phyloP scores from a whole-genome alignment of 2,113 vertebrate species.

The Platichthys stellatus region DNA sequence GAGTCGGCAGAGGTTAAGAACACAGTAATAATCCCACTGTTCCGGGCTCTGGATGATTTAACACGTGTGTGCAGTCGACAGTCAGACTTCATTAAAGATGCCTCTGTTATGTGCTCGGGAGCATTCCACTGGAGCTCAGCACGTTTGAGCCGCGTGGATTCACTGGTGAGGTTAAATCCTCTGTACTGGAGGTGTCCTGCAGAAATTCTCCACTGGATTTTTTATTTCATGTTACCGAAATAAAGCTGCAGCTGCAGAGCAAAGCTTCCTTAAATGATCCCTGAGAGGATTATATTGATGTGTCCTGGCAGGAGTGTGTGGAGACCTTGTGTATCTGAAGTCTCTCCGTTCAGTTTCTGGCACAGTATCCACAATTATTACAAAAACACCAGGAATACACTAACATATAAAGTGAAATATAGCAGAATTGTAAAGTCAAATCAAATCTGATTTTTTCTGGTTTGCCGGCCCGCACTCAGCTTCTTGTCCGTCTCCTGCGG shows the following conservation, averaged over 20 bases:
- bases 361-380: neutral
- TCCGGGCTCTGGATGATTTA: neutral
- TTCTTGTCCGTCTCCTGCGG: neutral
- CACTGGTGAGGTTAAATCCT: conserved; percentile 23
- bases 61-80: neutral
- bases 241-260: conserved; percentile 37
- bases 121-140: neutral
- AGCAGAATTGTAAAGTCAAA: too few species aligned
- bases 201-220: conserved; percentile 21
- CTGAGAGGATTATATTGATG: conserved; percentile 36
- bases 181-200: neutral
- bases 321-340: neutral
- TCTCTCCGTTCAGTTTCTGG: conserved; percentile 8
- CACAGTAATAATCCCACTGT: neutral
- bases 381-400: too few species aligned
- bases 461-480: neutral
- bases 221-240: conserved; percentile 40
- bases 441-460: neutral
- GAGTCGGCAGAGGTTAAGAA: neutral
- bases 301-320: conserved; percentile 19
- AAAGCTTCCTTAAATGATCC: conserved; percentile 40
- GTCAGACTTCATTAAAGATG: neutral
- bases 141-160: neutral
- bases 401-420: too few species aligned
- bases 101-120: neutral